Base-by-base conservation (phyloP, 2,113 vertebrate genomes). In the Odontophorus gujanensis region DNA sequence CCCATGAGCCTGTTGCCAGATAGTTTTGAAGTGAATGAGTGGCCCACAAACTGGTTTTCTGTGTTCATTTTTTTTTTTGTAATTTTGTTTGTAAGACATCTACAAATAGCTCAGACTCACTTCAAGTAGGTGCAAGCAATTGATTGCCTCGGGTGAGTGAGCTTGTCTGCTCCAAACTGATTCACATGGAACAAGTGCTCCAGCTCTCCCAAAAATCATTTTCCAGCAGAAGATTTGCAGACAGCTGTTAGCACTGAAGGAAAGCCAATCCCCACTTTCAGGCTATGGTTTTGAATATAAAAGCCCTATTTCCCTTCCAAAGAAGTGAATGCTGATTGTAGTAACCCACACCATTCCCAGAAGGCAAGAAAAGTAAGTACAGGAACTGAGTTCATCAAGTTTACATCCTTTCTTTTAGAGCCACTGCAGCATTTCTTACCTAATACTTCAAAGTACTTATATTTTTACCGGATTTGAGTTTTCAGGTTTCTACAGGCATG, bases 381-480 rank as follows among this genome's bases (percentile, higher is more conserved):
- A 74, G 62, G 61, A 89, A 10, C 38, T 40, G 68, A 89, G 74
- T 79, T 93, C 48, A 73, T 28, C 30, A 40, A 66, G 26, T 26
- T 43, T 1, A 0, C n/a, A 47, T 42, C 55, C 36, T 86, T 93
- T 83, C 42, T 51, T 1, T 45, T 26, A 2, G 2, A 26, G 38
- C 30, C 30, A 75, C 58, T 48, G 48, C 24, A 93, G 15, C 6
- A 42, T 25, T 74, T 76, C 97, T 96, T 96, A 98, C 97, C 98
- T 32, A 97, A 79, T 61, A 95, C 97, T 81, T 98, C 98, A 98
- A 98, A 98, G 91, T 98, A 98, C 36, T 98, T 96, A 68, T 98
- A 98, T 79, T 98, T 97, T 98, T 98, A 34, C 97, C 98, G 93
- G 92, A 91, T 78, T 98, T 67, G 81, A 98, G 97, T 92, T 98